Percentiles rank a stretch among this genome's conserved stretches.
Evolutionary conservation across 2,888 invertebrate species (phyloP).

Genomic region (Therioaphis trifolii): DNA sequence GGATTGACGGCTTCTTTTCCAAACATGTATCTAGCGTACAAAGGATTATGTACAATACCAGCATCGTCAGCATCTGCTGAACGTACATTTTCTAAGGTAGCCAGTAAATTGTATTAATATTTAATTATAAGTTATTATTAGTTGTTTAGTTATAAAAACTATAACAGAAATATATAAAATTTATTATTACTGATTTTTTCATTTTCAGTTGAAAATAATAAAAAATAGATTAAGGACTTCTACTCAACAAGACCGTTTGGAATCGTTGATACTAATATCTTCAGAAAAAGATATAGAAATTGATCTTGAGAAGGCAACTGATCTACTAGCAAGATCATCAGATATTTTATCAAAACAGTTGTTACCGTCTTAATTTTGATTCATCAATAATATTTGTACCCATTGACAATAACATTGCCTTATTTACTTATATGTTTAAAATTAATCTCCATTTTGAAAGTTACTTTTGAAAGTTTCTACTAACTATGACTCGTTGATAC

Average conservation of each 20-base stretch:
- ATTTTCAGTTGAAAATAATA: neutral
- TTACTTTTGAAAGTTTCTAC: neutral
- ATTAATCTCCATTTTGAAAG: neutral
- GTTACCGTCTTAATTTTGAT: neutral
- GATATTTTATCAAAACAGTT: constrained; percentile 23
- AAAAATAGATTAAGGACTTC: neutral
- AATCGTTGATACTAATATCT: neutral
- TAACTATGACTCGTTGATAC: neutral
- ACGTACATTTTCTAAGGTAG: constrained; percentile 24
- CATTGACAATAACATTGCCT: neutral
- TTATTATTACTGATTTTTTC: neutral
- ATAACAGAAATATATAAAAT: neutral
- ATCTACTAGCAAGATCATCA: neutral
- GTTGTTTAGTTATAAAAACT: neutral
- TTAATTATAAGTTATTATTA: too few relatives aligned
- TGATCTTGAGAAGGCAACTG: neutral
- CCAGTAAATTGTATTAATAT: neutral
- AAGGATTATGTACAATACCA: constrained; percentile 12
- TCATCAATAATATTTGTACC: neutral
- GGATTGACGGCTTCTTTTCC: neutral
- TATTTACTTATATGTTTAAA: neutral
- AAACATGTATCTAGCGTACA: constrained; percentile 11
- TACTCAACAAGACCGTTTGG: constrained; percentile 1
- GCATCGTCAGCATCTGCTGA: neutral
- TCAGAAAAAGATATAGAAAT: constrained; percentile 3